phyloP scores from a whole-genome alignment of 2,113 vertebrate species.

The Passer montanus region DNA sequence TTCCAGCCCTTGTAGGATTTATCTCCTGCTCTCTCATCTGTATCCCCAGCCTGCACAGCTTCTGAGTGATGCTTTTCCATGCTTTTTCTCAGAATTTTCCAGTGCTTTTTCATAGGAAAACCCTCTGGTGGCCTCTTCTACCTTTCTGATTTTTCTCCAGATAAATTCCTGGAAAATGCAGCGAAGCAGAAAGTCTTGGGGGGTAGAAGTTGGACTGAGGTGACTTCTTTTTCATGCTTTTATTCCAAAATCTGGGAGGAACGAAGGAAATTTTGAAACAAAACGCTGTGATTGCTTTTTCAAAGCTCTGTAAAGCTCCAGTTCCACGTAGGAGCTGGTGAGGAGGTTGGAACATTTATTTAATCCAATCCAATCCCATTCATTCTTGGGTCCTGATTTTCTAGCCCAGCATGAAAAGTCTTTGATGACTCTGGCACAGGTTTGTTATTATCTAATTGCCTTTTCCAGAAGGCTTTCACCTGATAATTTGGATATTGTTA shows the following conservation, averaged over 20 bases:
- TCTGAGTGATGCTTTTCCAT: neutral
- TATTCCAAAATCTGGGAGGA: neutral
- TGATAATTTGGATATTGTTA: neutral
- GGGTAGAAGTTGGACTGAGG: neutral
- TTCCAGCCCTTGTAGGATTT: neutral
- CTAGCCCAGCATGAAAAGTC: neutral
- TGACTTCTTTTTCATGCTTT: neutral
- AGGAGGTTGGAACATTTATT: neutral
- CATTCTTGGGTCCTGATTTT: neutral
- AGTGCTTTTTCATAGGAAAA: neutral
- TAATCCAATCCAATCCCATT: neutral
- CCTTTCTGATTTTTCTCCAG: neutral
- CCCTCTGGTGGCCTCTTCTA: neutral
- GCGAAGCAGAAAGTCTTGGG: neutral
- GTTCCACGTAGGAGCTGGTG: neutral
- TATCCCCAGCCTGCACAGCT: neutral
- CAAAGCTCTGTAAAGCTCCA: neutral
- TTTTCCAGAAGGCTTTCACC: constrained; percentile 8
- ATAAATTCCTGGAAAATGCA: neutral
- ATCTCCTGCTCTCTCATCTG: neutral
- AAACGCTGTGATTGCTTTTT: neutral
- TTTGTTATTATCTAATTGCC: constrained; percentile 9
- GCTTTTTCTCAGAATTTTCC: neutral
- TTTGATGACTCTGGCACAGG: neutral
- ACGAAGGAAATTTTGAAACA: neutral